Percentiles rank a stretch among this genome's conserved stretches.
These are phyloP conservation scores for Lamellibrachia columna DNA, from an alignment of 2,888 invertebrate genomes.

Conservation along the genomic window DNA sequence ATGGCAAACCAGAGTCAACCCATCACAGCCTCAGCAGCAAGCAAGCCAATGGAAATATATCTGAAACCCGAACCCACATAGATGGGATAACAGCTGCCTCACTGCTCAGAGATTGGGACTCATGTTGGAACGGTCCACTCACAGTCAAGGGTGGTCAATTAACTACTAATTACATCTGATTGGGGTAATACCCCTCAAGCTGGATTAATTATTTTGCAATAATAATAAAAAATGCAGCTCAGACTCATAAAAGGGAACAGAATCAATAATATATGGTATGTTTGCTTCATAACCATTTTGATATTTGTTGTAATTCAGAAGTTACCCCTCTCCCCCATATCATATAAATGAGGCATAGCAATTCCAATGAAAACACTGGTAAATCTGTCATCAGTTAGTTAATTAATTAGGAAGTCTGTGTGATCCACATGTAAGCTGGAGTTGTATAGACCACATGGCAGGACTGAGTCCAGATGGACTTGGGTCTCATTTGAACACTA, in stretches of 20 bases:
- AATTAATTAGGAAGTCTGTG: slow-evolving; percentile 10
- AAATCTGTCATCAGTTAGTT: slow-evolving; percentile 16
- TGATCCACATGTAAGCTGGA: not conserved
- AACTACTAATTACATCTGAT: not conserved
- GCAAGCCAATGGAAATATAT: not conserved
- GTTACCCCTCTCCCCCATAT: not conserved
- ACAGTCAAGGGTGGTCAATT: not conserved
- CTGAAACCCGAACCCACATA: slow-evolving; percentile 5
- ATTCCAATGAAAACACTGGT: not conserved
- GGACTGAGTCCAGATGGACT: not conserved
- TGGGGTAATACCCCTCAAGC: not conserved
- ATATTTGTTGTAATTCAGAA: not conserved
- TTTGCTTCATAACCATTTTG: not conserved
- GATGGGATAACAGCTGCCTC: not conserved
- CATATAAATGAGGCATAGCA: not conserved
- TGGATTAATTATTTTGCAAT: not conserved
- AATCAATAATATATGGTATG: not conserved
- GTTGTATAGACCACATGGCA: not conserved
- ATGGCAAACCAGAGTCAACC: not conserved
- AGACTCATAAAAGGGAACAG: not conserved
- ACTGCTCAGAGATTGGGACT: not conserved
- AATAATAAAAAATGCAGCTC: not conserved
- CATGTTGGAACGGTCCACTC: not conserved
- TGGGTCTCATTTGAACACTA: not conserved
- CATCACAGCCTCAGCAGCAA: not conserved